Evolutionary conservation across 53 echinoderm and acorn worm species (phyloP).

Genomic region (Luidia sarsii): DNA sequence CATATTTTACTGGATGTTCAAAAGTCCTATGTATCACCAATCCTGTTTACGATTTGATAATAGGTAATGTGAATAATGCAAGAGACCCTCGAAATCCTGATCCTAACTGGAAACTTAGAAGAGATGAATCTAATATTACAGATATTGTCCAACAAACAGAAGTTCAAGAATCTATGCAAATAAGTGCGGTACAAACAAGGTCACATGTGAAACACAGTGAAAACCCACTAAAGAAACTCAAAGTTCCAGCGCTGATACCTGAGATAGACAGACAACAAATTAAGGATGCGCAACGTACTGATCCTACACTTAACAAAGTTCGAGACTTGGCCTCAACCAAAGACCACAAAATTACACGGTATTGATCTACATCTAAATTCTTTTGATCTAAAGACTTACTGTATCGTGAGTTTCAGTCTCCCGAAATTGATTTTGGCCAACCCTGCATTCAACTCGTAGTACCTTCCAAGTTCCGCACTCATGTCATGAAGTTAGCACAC

Average conservation of each 20-base stretch:
- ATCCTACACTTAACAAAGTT: not conserved
- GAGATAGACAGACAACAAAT: not conserved
- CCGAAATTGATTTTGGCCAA: slow-evolving; percentile 16
- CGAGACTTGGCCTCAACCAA: not conserved
- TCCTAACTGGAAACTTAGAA: too few relatives aligned
- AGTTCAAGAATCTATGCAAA: not conserved
- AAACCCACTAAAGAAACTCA: not conserved
- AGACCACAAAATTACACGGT: not conserved
- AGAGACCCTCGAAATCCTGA: slow-evolving; percentile 6
- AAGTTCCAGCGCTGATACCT: not conserved
- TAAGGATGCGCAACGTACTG: not conserved
- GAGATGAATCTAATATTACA: too few relatives aligned
- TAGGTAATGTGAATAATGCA: not conserved
- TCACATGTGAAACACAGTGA: not conserved
- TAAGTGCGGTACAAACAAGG: not conserved
- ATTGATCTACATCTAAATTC: not conserved
- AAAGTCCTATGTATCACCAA: not conserved
- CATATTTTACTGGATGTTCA: not conserved
- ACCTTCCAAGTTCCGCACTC: slow-evolving; percentile 24
- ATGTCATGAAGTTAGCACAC: slow-evolving; percentile 48
- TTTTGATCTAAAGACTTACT: not conserved
- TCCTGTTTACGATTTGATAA: slow-evolving; percentile 9
- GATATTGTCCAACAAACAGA: not conserved
- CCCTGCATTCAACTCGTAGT: slow-evolving; percentile 28
- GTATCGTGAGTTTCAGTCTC: slow-evolving; percentile 5